phyloP scores from a whole-genome alignment of 1,140 invertebrate species.

The Temnothorax longispinosus region DNA sequence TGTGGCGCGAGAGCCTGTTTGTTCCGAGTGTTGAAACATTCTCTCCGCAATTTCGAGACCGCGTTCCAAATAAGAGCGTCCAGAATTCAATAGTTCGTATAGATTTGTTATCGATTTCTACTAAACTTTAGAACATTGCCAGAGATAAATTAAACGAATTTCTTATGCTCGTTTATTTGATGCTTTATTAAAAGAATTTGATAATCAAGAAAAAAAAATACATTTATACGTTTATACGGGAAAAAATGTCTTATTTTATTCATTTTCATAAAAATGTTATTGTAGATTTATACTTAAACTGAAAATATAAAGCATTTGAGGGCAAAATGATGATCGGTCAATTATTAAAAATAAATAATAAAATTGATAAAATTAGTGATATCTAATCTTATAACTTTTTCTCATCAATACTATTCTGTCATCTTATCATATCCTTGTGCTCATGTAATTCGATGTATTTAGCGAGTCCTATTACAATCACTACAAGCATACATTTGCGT shows the following conservation, averaged over 20 bases:
- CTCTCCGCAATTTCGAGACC: slow-evolving; percentile 24
- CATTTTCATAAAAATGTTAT: background rate
- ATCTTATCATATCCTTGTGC: background rate
- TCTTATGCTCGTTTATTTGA: background rate
- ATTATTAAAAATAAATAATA: background rate
- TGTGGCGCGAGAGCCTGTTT: background rate
- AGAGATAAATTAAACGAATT: background rate
- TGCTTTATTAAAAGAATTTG: background rate
- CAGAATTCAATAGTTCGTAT: slow-evolving; percentile 11
- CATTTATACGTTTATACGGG: background rate
- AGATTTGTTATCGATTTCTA: background rate
- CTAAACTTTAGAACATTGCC: background rate
- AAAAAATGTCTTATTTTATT: background rate
- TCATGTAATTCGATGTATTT: slow-evolving; percentile 7
- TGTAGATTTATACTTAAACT: background rate
- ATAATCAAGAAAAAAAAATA: background rate
- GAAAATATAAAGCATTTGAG: background rate
- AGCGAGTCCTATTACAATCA: background rate
- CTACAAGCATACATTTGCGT: slow-evolving; percentile 24
- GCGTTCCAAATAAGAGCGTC: background rate
- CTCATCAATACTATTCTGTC: background rate
- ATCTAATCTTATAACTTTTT: background rate
- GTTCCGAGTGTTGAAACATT: slow-evolving; percentile 7
- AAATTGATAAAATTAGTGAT: background rate
- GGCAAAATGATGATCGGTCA: background rate